These are phyloP conservation scores for Caloenas nicobarica DNA, from an alignment of 2,113 vertebrate genomes.

Conservation along the genomic window DNA sequence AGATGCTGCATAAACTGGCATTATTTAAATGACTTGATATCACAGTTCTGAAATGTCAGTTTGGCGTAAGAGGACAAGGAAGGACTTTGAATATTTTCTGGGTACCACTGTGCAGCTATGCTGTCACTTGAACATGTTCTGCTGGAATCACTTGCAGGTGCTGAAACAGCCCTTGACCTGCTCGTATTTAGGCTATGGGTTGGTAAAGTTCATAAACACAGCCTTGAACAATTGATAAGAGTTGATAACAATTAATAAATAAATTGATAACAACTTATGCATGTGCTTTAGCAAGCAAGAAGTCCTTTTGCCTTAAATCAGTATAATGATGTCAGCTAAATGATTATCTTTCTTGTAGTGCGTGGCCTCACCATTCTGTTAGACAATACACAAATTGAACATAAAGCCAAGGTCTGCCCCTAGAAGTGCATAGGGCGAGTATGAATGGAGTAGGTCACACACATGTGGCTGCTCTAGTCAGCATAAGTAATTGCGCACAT, in stretches of 20 bases:
- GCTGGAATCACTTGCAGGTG: not conserved
- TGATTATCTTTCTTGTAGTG: not conserved
- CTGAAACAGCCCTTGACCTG: not conserved
- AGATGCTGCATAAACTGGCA: constrained; percentile 23
- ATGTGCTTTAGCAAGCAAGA: not conserved
- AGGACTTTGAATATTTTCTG: not conserved
- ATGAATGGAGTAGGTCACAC: not conserved
- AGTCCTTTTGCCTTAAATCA: not conserved
- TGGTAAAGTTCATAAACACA: not conserved
- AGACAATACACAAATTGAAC: not conserved
- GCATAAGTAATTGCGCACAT: not conserved
- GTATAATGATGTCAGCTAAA: not conserved
- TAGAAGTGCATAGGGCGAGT: not conserved
- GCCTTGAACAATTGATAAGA: not conserved
- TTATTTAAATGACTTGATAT: not conserved
- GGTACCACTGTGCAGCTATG: not conserved
- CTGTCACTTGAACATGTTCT: not conserved
- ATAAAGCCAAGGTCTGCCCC: not conserved
- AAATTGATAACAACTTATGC: not conserved
- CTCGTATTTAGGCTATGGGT: not conserved
- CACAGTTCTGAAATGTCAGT: not conserved
- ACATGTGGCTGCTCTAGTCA: not conserved
- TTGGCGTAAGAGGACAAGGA: not conserved
- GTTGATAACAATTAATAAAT: not conserved
- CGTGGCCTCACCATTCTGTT: not conserved